Base-by-base conservation (phyloP, 1,140 invertebrate species). In the Bombus terrestris region DNA sequence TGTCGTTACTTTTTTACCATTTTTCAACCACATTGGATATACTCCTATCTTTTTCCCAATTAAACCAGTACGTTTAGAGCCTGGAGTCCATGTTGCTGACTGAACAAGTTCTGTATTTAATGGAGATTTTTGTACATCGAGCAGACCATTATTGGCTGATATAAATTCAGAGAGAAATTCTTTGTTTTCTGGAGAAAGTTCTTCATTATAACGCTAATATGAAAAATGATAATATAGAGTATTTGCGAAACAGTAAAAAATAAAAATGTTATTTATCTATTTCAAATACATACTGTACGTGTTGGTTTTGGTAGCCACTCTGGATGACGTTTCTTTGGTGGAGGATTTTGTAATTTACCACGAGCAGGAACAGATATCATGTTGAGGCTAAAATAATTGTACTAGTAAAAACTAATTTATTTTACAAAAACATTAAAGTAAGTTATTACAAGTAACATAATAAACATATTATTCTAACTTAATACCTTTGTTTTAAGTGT, bases 1-100 rank as follows among this genome's bases (percentile, higher is more conserved):
- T 5, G 97, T 97, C 2, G 95, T 89, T 80, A 98, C 94, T 96
- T 96, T 97, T 92, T 96, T 96, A 1, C 99, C 99, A 95, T 97
- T 96, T 94, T 98, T 99, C 4, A 96, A 94, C 99, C 99, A 99
- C 93, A 99, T 95, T 25, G 98, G 98, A 94, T 99, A 97, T 78
- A 98, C 95, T 57, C 99, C 99, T 93, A 99, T 98, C 96, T 99
- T 99, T 79, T 97, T 96, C 0, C 97, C 98, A 93, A 99, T 97
- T 3, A 99, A 92, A 69, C 99, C 99, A 86, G 97, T 96, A 92
- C 99, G 96, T 85, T 96, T 95, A 12, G 97, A 96, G 5, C 93
- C 92, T 72, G 95, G 94, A 25, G 94, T 95, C 97, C 98, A 99
- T 91, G 97, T 93, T 71, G 92, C 90, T 37, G 96, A 95, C 86